Evolutionary conservation across 2,888 invertebrate genomes (phyloP), one percentile per base, ranked within the genome.

Genomic region (Eurytoma adleriae): DNA sequence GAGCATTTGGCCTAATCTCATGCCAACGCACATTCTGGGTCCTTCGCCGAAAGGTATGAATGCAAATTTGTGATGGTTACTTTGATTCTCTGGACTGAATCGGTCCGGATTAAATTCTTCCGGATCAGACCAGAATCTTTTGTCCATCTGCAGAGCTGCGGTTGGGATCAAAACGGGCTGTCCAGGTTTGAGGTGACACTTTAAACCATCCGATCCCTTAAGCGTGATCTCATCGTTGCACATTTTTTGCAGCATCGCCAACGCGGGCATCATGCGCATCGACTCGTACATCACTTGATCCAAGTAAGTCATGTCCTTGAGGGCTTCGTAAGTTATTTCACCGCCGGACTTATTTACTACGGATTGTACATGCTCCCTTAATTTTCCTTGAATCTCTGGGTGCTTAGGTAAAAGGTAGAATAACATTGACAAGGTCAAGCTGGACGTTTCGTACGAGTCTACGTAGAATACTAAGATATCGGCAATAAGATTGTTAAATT

Each of bases 391-490:
- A 16, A 92, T 85, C 3, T 91, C 88, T 3, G 85, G 88, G 83
- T 92, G 85, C 1, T 86, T 74, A 0, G 92, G 92, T 4, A 93
- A 83, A 75, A 92, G 91, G 83, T 92, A 92, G 0, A 91, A 85
- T 1, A 91, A 86, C 73, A 91, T 92, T 12, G 90, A 88, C 57
- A 93, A 84, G 0, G 91, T 89, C 0, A 91, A 90, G 40, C 92
- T 92, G 0, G 92, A 92, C 0, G 93, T 93, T 84, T 93, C 93
- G 83, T 91, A 92, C 0, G 92, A 93, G 40, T 92, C 93, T 0
- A 91, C 81, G 83, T 92, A 92, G 83, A 93, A 92, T 0, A 92
- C 90, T 1, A 92, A 86, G 0, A 91, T 89, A 78, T 92, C 92
- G 14, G 69, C 69, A 1, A 70, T 52, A 5, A 73, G 16, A 13